Base-by-base conservation (phyloP, 2,888 invertebrate genomes). In the Harpagoxenus sublaevis region DNA sequence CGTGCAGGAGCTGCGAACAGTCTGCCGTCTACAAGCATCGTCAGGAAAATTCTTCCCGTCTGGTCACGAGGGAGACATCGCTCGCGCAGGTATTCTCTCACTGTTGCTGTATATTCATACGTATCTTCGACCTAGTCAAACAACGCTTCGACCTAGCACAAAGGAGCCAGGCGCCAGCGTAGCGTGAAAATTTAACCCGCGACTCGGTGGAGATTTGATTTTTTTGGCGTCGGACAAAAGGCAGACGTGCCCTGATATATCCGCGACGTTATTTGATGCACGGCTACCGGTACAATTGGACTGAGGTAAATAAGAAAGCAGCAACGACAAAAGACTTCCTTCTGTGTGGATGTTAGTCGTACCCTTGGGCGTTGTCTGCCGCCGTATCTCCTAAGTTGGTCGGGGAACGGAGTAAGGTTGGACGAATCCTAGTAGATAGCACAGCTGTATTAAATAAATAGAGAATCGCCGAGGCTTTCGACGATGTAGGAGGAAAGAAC, bases 271-370 rank as follows among this genome's bases (percentile, higher is more conserved):
- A 88, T 88, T 90, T 84, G 85, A 91, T 88, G 81, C 79, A 88
- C 89, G 75, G 87, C 77, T 83, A 82, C 86, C 83, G 62, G 87
- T 89, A 89, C 92, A 92, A 92, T 92, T 92, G 92, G 91, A 88
- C 91, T 83, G 88, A 90, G 90, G 92, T 92, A 94, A 93, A 94
- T 93, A 94, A 93, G 92, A 92, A 91, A 89, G 88, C 78, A 84
- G 78, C 87, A 89, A 90, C 91, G 92, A 91, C 92, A 91, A 92
- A 92, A 92, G 86, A 88, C 85, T 87, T 88, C 88, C 86, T 84
- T 88, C 53, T 68, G 45, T 71, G n/a, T 77, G 84, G 74, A 87
- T 85, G 90, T 89, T 86, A 87, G 84, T 84, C 86, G 75, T 88
- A 87, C 89, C 92, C 92, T 84, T 84, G 85, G 91, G 93, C 93